phyloP scores from a whole-genome alignment of 2,113 vertebrate genomes.

The Tapirus terrestris region DNA sequence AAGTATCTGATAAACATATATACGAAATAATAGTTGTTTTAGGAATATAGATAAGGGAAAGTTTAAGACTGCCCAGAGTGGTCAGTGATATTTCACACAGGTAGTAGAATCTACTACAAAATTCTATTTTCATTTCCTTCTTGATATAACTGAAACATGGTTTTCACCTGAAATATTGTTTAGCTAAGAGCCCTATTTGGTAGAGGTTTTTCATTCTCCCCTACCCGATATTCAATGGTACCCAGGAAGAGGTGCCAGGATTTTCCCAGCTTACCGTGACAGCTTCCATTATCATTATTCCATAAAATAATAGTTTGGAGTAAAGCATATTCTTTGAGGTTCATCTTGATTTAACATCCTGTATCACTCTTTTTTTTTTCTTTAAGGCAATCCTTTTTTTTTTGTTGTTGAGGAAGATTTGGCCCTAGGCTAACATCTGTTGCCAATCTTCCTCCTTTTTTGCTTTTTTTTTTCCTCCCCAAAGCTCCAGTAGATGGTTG shows the following conservation, averaged over 20 bases:
- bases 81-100: background rate
- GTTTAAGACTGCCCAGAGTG: background rate
- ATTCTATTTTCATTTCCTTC: constrained; percentile 17
- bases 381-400: too few species aligned
- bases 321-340: background rate
- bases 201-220: background rate
- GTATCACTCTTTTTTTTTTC: background rate
- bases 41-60: constrained; percentile 11
- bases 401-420: too few species aligned
- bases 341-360: background rate
- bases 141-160: constrained; percentile 2
- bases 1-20: background rate
- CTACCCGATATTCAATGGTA: background rate
- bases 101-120: background rate
- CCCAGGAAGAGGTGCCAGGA: background rate
- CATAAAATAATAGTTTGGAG: background rate
- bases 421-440: too few species aligned
- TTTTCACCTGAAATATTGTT: background rate
- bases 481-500: too few species aligned
- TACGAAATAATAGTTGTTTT: background rate
- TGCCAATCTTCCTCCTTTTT: too few species aligned
- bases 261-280: background rate
- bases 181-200: background rate
- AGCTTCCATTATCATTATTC: background rate
- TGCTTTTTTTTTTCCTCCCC: too few species aligned